Percentiles rank a stretch among this genome's conserved stretches.
These are phyloP conservation scores for Pogonus chalceus DNA, from an alignment of 1,140 invertebrate genomes.

Conservation along the genomic window DNA sequence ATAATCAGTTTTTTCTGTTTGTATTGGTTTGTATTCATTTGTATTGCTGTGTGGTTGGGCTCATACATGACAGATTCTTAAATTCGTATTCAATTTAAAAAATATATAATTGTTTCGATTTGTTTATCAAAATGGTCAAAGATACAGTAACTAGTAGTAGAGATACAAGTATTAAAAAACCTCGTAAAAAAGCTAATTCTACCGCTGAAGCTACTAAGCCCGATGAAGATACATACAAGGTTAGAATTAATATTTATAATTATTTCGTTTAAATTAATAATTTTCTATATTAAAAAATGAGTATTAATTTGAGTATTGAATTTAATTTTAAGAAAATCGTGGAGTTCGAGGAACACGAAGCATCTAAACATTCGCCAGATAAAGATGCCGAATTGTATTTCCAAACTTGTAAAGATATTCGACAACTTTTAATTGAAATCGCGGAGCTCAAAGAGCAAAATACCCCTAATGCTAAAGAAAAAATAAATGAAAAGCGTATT, in stretches of 20 bases:
- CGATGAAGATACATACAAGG: conserved; percentile 19
- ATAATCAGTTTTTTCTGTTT: too few relatives aligned
- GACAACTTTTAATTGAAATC: conserved; percentile 53
- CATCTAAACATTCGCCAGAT: conserved; percentile 48
- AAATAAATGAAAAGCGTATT: conserved; percentile 54
- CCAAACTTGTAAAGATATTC: conserved; percentile 54
- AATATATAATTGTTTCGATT: too few relatives aligned
- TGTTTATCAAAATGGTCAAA: conserved; percentile 16
- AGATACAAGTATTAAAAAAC: conserved; percentile 16
- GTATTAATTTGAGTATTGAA: conserved; percentile 5
- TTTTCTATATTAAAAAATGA: not conserved
- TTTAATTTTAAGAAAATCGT: conserved; percentile 43
- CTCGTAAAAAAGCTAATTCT: conserved; percentile 6
- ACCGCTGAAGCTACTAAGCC: not conserved
- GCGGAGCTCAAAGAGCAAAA: conserved; percentile 49
- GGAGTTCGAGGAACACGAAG: conserved; percentile 63
- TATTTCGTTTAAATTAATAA: not conserved
- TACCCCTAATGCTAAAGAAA: conserved; percentile 38
- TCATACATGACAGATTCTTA: too few relatives aligned
- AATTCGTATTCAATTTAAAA: too few relatives aligned
- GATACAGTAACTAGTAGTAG: conserved; percentile 6
- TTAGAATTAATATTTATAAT: conserved; percentile 8
- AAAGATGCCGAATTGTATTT: conserved; percentile 59
- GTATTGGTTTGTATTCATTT: too few relatives aligned
- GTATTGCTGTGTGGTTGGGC: too few relatives aligned